Conservation (phyloP, 2,888 invertebrate species). For the Acleris emargana region DNA sequence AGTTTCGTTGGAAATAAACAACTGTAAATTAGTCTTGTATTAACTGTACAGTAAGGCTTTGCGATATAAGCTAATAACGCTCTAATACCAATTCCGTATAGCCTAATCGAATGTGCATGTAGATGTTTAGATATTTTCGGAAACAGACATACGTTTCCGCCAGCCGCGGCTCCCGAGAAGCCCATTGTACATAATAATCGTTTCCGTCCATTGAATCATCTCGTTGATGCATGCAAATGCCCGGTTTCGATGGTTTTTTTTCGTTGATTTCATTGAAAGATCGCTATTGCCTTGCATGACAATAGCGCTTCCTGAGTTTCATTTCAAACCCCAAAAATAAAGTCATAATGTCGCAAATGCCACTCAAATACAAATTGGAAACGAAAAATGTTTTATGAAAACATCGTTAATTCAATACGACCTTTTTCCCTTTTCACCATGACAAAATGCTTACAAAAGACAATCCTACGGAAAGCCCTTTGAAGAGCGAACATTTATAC, state of each 20-base stretch:
- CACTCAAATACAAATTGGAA: constrained; percentile 1
- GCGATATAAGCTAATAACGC: too few relatives aligned
- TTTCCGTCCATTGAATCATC: constrained; percentile 74
- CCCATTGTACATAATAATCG: constrained; percentile 66
- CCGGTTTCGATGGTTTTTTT: constrained; percentile 47
- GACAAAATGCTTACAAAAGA: constrained; percentile 18
- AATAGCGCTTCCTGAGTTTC: constrained; percentile 34
- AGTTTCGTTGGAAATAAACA: too few relatives aligned
- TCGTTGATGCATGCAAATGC: constrained; percentile 47
- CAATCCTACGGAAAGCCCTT: constrained; percentile 2
- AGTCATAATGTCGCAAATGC: neutral
- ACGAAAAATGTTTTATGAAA: constrained; percentile 4
- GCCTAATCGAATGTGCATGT: constrained; percentile 35
- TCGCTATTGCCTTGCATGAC: constrained; percentile 45
- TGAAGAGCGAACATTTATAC: neutral
- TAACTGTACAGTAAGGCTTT: neutral
- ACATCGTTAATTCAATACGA: constrained; percentile 15
- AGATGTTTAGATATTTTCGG: constrained; percentile 35
- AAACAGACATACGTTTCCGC: constrained; percentile 33
- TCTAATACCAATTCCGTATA: constrained; percentile 12
- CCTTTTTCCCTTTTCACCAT: constrained; percentile 11
- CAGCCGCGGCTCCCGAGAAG: constrained; percentile 49
- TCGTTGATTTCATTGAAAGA: constrained; percentile 58
- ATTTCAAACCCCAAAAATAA: constrained; percentile 10
- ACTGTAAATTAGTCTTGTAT: neutral